Base-by-base conservation (phyloP, 1,140 invertebrate species). In the Euglossa dilemma region DNA sequence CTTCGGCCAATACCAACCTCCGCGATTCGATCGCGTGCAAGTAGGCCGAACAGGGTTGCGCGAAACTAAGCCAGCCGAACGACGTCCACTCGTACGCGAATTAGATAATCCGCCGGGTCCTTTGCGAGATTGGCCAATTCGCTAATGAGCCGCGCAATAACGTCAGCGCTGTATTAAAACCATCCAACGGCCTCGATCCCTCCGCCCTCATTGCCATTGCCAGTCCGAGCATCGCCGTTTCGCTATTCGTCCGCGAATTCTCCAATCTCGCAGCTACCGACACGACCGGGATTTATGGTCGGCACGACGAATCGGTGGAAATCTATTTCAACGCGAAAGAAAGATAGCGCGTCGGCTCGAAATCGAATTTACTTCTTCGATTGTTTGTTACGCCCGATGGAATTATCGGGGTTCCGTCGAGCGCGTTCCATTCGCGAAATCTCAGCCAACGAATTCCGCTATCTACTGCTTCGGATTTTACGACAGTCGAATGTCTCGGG, bases 121-220 rank as follows among this genome's bases (percentile, higher is more conserved):
- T 87, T 87, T 87, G 87, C 90, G 80, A 89, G 88, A 89, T 91
- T 91, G 84, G 75, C 80, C 86, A 86, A 84, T 85, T 86, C 83
- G 85, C 88, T 92, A 92, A 92, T 91, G 91, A 92, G 90, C 80
- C 86, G 75, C 72, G 82, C 75, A 73, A 78, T 87, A 89, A 87
- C 84, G 43, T 70, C 61, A 63, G 77, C 54, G 83, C 63, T 72
- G 74, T 69, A 82, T 86, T 90, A 87, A 90, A 90, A 87, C 72
- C 76, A 77, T 71, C 11, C 73, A 82, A 25, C 59, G 54, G 63
- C 54, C 67, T 84, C 52, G 23, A 75, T 63, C 81, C 64, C 36
- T 43, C 71, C 50, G 45, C 28, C 6, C n/a, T n/a, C 28, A 8
- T n/a, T n/a, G n/a, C 57, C 54, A 18, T n/a, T 25, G 23, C 25